These are phyloP conservation scores for Drosophila yooni DNA, from an alignment of 2,888 invertebrate species.

Conservation along the genomic window DNA sequence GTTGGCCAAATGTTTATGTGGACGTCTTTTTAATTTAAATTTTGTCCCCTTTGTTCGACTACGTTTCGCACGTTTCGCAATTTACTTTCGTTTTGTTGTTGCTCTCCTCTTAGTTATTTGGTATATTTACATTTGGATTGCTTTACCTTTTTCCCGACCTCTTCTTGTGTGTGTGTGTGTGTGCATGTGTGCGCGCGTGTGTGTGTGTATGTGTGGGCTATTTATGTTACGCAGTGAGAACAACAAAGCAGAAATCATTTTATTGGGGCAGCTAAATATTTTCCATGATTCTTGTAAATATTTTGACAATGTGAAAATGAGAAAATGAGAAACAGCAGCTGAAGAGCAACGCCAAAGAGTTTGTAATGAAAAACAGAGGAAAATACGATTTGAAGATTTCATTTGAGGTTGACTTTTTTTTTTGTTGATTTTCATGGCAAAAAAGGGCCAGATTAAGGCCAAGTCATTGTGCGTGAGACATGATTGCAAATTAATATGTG, in stretches of 20 bases:
- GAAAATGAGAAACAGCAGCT: conserved; percentile 8
- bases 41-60: conserved; percentile 46
- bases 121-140: conserved; percentile 64
- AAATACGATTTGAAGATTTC: conserved; percentile 53
- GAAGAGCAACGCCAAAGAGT: conserved; percentile 10
- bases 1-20: conserved; percentile 72
- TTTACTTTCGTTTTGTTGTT: conserved; percentile 44
- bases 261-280: conserved; percentile 43
- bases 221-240: conserved; percentile 19
- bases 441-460: background rate
- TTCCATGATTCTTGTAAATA: conserved; percentile 40
- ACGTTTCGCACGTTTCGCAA: conserved; percentile 59
- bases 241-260: conserved; percentile 56
- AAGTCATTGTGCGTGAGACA: conserved; percentile 41
- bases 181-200: background rate
- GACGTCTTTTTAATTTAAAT: conserved; percentile 78
- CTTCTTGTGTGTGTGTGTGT: conserved; percentile 7
- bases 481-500: conserved; percentile 23
- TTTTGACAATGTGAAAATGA: conserved; percentile 20
- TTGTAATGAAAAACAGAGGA: conserved; percentile 32
- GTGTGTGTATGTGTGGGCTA: background rate
- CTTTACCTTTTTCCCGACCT: conserved; percentile 20
- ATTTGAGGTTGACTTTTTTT: conserved; percentile 32
- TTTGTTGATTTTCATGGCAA: background rate
- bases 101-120: conserved; percentile 57